Conservation (phyloP, 2,888 invertebrate genomes). For the Cetonia aurata region DNA sequence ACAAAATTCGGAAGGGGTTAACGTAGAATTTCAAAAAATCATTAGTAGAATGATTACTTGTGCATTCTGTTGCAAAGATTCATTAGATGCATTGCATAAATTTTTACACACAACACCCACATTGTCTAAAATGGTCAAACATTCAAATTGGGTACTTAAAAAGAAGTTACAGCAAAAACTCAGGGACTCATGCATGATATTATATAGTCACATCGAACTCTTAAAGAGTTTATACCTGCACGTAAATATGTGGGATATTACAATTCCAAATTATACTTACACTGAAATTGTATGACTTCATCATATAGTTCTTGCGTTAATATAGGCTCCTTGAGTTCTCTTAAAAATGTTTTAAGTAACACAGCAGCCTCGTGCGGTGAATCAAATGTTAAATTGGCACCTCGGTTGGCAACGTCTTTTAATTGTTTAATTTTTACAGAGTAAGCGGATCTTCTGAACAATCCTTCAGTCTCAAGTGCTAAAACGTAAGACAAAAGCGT, state of each 20-base stretch:
- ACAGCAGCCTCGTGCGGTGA: conserved; percentile 96
- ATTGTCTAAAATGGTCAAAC: no score
- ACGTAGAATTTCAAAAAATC: no score
- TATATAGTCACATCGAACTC: no score
- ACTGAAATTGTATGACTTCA: conserved; percentile 90
- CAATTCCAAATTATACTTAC: conserved; percentile 69
- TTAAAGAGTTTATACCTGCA: no score
- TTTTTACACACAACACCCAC: no score
- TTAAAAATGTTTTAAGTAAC: conserved; percentile 92
- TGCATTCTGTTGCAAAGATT: no score
- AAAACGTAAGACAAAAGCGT: neutral
- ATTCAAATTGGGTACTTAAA: no score
- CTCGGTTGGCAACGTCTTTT: conserved; percentile 88
- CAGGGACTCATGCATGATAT: no score
- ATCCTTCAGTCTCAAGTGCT: conserved; percentile 95
- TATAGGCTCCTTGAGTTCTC: conserved; percentile 92
- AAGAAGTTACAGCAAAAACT: no score
- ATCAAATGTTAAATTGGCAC: conserved; percentile 83
- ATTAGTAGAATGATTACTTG: no score
- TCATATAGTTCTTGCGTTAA: conserved; percentile 95
- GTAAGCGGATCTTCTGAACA: conserved; percentile 95
- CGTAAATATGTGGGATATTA: neutral
- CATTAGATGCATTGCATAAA: no score
- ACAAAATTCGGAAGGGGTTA: no score
- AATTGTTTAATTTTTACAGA: conserved; percentile 85